Base-by-base conservation (phyloP, 2,113 vertebrate genomes). In the Erythrocercus mccallii region DNA sequence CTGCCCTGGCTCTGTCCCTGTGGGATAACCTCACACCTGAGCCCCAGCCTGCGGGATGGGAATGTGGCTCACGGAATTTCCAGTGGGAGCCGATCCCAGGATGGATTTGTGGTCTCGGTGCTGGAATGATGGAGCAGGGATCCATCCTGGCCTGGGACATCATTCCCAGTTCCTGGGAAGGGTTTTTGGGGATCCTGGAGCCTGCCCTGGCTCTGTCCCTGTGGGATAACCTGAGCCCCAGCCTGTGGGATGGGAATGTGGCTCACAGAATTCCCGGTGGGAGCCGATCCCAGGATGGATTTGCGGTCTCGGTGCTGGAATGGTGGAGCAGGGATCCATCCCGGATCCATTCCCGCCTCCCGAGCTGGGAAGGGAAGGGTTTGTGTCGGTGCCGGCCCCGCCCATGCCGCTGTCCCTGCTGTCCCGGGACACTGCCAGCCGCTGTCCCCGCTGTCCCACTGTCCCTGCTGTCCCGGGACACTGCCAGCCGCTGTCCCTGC, bases 31-130 rank as follows among this genome's bases (percentile, higher is more conserved):
- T n/a, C n/a, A n/a, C 8, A 13, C 38, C 38, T 40, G 38, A 40
- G 38, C 38, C 38, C 38, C 38, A 40, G 38, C 38, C 38, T 40
- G 38, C 12, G 47, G 22, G 3, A 14, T 22, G 86, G 79, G 53
- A n/a, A 16, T 25, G 53, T 6, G 38, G 35, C 7, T 58, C 15
- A 2, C 19, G 12, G 11, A 58, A 22, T 22, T 19, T 18, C 24
- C 5, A 4, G 0, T 0, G 18, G 20, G 37, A 61, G 40, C 15
- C 11, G 25, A 9, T 10, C 17, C 70, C 2, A 53, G 60, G 35
- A 3, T 6, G 64, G 57, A 3, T 5, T 3, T 21, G 11, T 50
- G 17, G 57, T 4, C 5, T 19, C 11, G 18, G 8, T 5, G 50
- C 56, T 35, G 56, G n/a, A 6, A 15, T 18, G 28, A 12, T 18